phyloP scores from a whole-genome alignment of 2,797 vertebrate genomes.

The Brotula barbata region DNA sequence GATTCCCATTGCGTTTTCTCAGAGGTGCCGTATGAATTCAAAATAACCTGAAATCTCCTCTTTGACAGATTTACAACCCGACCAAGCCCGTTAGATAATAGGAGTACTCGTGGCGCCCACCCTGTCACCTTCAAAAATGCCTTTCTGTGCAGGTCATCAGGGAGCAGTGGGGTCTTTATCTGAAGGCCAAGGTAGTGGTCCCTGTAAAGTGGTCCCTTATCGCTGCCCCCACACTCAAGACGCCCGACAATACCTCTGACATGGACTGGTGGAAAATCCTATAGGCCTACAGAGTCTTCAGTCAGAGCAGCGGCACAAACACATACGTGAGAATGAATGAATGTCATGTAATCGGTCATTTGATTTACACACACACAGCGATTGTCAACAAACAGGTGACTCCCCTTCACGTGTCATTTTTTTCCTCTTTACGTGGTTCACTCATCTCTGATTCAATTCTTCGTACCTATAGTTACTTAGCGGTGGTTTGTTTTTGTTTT shows the following conservation, averaged over 20 bases:
- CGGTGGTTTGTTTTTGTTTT: no score
- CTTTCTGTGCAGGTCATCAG: background rate
- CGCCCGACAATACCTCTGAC: background rate
- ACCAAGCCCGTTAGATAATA: background rate
- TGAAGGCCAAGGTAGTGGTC: background rate
- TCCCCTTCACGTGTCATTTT: no score
- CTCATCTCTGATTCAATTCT: no score
- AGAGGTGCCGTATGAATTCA: background rate
- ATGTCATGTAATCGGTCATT: no score
- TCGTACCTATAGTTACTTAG: no score
- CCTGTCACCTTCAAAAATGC: constrained; percentile 5
- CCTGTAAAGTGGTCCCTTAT: constrained; percentile 31
- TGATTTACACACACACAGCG: no score
- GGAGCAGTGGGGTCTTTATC: constrained; percentile 17
- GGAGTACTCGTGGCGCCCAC: constrained; percentile 21
- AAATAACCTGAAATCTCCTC: background rate
- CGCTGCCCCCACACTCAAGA: constrained; percentile 6
- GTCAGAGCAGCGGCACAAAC: background rate
- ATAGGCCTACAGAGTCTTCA: no score
- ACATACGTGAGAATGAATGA: no score
- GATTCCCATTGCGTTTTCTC: background rate
- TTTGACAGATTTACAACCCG: background rate
- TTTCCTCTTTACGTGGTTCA: no score
- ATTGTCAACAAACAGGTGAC: no score
- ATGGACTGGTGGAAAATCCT: background rate